Percentiles rank a stretch among this genome's conserved stretches.
phyloP scores from a whole-genome alignment of 2,888 invertebrate genomes.

The Drosophila prolongata region DNA sequence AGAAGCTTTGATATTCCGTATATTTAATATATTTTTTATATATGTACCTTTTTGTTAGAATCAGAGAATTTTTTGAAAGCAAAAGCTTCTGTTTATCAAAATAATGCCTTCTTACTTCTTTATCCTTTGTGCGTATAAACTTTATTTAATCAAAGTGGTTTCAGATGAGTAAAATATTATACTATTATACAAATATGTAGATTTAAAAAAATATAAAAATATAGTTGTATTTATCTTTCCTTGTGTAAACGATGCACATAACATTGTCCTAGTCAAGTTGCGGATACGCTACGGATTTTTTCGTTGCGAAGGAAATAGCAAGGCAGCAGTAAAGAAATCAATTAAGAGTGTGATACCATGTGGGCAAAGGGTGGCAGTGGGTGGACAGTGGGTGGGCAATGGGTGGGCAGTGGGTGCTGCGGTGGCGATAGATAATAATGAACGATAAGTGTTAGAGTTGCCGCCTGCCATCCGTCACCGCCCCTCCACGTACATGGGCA shows the following conservation, averaged over 20 bases:
- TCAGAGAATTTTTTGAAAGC: no score
- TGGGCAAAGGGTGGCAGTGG: not conserved
- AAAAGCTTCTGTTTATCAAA: no score
- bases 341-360: constrained; percentile 54
- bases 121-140: no score
- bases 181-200: no score
- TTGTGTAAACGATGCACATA: constrained; percentile 24
- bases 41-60: no score
- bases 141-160: no score
- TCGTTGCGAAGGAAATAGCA: constrained; percentile 19
- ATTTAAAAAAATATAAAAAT: no score
- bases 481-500: constrained; percentile 1
- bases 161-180: no score
- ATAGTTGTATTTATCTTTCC: not conserved
- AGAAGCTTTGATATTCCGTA: no score
- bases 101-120: no score
- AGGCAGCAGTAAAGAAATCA: constrained; percentile 63
- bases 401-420: constrained; percentile 13
- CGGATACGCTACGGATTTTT: constrained; percentile 30
- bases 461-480: constrained; percentile 51
- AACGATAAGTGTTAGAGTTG: constrained; percentile 76
- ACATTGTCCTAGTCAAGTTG: constrained; percentile 47
- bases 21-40: no score
- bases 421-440: constrained; percentile 71
- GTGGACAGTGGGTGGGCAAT: not conserved